Evolutionary conservation across 2,888 invertebrate genomes (phyloP).

Genomic region (Tetramorium bicarinatum): DNA sequence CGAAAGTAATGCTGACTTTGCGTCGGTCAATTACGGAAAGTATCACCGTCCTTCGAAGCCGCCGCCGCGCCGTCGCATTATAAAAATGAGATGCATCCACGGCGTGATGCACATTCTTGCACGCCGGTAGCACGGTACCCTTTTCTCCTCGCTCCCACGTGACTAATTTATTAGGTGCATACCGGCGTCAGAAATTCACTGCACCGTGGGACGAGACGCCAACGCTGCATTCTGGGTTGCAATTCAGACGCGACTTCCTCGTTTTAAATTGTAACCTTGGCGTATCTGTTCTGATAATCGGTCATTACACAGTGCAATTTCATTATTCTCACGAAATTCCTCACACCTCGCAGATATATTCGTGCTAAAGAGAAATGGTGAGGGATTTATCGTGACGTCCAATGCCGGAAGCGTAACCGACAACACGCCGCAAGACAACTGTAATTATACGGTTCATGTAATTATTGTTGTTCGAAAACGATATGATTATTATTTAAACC

Average conservation of each 20-base stretch:
- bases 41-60: conserved; percentile 16
- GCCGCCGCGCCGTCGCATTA: conserved; percentile 45
- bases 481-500: conserved; percentile 20
- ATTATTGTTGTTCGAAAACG: conserved; percentile 10
- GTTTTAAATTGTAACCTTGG: conserved; percentile 53
- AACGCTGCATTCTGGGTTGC: conserved; percentile 36
- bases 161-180: conserved; percentile 59
- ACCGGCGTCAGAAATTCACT: conserved; percentile 48
- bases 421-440: conserved; percentile 17
- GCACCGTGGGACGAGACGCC: conserved; percentile 52
- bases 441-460: conserved; percentile 22
- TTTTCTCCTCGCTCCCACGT: conserved; percentile 54
- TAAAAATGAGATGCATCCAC: conserved; percentile 59
- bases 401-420: conserved; percentile 22
- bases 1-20: conserved; percentile 26
- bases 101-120: conserved; percentile 51
- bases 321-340: conserved; percentile 51
- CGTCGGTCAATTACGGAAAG: conserved; percentile 47
- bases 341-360: conserved; percentile 41
- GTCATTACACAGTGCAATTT: conserved; percentile 42
- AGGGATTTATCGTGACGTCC: conserved; percentile 43
- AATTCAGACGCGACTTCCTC: conserved; percentile 47
- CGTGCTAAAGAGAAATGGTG: conserved; percentile 1
- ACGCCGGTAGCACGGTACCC: conserved; percentile 46
- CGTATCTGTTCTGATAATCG: conserved; percentile 58